Conservation (phyloP, 30 jellyfish, hydroid and myxozoan species). For the Mastigias papua region DNA sequence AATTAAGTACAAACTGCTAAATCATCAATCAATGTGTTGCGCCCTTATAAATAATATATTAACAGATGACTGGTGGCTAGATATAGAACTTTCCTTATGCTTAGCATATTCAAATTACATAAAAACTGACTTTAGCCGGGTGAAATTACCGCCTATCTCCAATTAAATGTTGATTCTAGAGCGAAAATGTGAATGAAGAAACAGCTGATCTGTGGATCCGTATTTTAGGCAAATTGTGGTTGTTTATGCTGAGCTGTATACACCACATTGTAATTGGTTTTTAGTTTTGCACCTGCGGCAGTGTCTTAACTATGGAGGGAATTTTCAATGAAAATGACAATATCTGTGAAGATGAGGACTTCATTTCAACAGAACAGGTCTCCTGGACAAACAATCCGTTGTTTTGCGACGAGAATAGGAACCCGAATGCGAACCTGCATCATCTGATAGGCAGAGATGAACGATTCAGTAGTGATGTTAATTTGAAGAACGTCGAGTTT, state of each 20-base stretch:
- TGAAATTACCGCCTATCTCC: no score
- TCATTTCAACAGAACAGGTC: slow-evolving; percentile 28
- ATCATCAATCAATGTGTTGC: neutral
- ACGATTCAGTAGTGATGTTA: neutral
- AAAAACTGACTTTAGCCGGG: no score
- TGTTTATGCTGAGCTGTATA: neutral
- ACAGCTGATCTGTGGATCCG: neutral
- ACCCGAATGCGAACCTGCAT: neutral
- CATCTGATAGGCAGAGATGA: neutral
- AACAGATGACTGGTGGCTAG: slow-evolving; percentile 13
- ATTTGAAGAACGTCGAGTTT: slow-evolving; percentile 14
- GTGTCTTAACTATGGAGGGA: slow-evolving; percentile 36
- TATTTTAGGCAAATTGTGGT: neutral
- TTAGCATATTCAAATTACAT: neutral
- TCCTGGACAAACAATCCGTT: slow-evolving; percentile 61
- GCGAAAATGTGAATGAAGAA: neutral
- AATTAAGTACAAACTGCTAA: no score
- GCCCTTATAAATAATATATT: neutral
- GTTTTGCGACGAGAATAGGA: slow-evolving; percentile 1
- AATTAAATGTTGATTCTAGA: neutral
- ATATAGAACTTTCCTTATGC: neutral
- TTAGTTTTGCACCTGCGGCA: slow-evolving; percentile 24
- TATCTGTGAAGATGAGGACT: slow-evolving; percentile 4
- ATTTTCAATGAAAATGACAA: slow-evolving; percentile 44
- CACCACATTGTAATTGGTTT: neutral